phyloP scores from a whole-genome alignment of 2,113 vertebrate genomes.

The Dipodomys ordii region DNA sequence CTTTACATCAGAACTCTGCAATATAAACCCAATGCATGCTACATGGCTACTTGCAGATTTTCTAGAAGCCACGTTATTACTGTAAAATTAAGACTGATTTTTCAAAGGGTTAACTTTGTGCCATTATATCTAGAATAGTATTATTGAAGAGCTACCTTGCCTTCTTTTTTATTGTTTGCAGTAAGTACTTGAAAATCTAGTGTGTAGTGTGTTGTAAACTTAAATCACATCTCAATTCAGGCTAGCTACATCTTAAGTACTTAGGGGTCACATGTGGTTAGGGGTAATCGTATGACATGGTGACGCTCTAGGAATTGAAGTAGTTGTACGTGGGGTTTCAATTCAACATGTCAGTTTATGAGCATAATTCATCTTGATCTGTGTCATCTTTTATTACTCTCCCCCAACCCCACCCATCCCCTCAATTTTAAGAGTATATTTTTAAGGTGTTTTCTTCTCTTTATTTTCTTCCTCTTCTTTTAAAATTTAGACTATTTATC shows the following conservation, averaged over 20 bases:
- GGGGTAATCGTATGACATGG: background rate
- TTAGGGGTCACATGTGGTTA: background rate
- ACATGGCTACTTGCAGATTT: background rate
- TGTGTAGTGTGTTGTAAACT: background rate
- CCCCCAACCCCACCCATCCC: no score
- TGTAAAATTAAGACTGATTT: slow-evolving; percentile 50
- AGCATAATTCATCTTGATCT: no score
- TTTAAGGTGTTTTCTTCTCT: background rate
- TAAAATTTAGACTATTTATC: background rate
- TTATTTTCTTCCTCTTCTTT: background rate
- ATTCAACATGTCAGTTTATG: no score
- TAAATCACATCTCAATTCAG: background rate
- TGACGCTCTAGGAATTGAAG: no score
- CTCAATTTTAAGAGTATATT: no score
- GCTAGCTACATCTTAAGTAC: background rate
- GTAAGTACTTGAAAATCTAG: background rate
- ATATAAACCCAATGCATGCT: background rate
- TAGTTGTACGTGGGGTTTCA: no score
- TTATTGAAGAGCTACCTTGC: background rate
- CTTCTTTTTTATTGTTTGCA: background rate
- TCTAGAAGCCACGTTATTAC: slow-evolving; percentile 12
- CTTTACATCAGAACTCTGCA: background rate
- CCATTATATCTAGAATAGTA: background rate
- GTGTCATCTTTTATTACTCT: no score
- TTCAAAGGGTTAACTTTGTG: slow-evolving; percentile 10